These are phyloP conservation scores for Calcarius ornatus DNA, from an alignment of 2,113 vertebrate genomes.

Conservation along the genomic window DNA sequence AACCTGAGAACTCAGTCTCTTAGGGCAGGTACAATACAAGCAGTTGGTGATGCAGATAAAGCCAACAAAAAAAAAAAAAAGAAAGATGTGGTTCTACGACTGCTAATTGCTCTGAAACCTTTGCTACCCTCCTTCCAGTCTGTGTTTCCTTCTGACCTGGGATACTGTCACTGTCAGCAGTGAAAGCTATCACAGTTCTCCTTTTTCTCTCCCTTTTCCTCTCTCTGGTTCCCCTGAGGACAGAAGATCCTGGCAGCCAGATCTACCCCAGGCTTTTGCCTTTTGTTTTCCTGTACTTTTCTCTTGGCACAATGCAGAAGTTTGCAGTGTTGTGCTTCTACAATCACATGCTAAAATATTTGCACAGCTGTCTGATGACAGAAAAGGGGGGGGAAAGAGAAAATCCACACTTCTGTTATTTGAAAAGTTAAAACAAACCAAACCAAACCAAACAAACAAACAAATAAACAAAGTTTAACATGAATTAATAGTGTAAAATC, in stretches of 20 bases:
- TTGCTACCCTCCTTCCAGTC: neutral
- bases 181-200: neutral
- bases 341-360: constrained; percentile 63
- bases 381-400: neutral
- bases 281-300: constrained; percentile 60
- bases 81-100: neutral
- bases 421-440: neutral
- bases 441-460: neutral
- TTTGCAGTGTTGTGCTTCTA: constrained; percentile 58
- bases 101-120: neutral
- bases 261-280: neutral
- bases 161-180: neutral
- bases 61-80: neutral
- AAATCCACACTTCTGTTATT: neutral
- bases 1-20: neutral
- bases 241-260: constrained; percentile 51
- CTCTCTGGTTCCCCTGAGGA: neutral
- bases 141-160: neutral
- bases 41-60: neutral
- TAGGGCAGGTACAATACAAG: neutral
- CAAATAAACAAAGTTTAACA: neutral
- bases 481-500: neutral
- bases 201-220: neutral
- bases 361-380: constrained; percentile 64
- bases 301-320: constrained; percentile 50